phyloP scores from a whole-genome alignment of 2,888 invertebrate genomes.

The Rotaria macrura region DNA sequence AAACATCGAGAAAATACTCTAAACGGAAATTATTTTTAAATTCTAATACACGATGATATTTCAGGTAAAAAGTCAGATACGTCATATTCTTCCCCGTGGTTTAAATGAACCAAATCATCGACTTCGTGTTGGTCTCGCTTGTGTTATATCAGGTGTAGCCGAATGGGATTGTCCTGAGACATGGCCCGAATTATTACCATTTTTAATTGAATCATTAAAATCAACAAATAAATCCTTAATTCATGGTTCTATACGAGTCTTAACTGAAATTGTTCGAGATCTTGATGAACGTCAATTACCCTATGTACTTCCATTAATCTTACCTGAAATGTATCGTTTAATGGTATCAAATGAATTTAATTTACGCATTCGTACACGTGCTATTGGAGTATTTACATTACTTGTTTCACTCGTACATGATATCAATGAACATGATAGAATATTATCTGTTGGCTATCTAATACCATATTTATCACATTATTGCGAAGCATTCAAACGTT shows the following conservation, averaged over 20 bases:
- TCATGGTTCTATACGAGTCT: slow-evolving; percentile 63
- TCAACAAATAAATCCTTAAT: slow-evolving; percentile 48
- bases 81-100: slow-evolving; percentile 59
- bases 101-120: slow-evolving; percentile 61
- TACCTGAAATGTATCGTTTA: slow-evolving; percentile 63
- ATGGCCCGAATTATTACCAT: slow-evolving; percentile 62
- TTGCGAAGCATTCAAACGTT: slow-evolving; percentile 44
- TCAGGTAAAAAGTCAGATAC: slow-evolving; percentile 57
- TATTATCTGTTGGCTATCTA: slow-evolving; percentile 34
- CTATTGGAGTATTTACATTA: slow-evolving; percentile 61
- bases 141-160: slow-evolving; percentile 63
- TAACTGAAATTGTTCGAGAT: slow-evolving; percentile 50
- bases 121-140: slow-evolving; percentile 60
- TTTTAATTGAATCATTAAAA: slow-evolving; percentile 59
- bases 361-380: slow-evolving; percentile 58
- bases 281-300: slow-evolving; percentile 57
- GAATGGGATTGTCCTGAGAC: slow-evolving; percentile 64
- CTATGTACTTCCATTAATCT: slow-evolving; percentile 60
- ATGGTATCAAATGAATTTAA: slow-evolving; percentile 57
- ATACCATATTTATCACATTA: slow-evolving; percentile 21
- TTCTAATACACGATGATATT: too few species aligned
- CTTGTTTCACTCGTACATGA: slow-evolving; percentile 55
- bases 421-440: slow-evolving; percentile 54
- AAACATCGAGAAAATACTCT: too few species aligned
- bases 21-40: too few species aligned